phyloP scores from a whole-genome alignment of 2,113 vertebrate species.

The Neotoma lepida region DNA sequence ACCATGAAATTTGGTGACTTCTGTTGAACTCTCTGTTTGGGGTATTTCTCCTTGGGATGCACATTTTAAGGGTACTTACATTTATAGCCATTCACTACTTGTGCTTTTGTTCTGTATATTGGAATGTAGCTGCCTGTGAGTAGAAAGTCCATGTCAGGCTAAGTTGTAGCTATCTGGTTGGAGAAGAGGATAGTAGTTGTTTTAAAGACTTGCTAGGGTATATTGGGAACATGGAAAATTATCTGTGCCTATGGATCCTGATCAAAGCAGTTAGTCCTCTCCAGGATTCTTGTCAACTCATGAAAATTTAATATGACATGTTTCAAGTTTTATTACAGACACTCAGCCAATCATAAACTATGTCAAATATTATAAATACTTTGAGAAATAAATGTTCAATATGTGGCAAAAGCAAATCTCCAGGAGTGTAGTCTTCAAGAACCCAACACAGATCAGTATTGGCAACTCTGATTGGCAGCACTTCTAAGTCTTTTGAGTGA shows the following conservation, averaged over 20 bases:
- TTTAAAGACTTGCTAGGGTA: background rate
- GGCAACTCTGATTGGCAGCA: background rate
- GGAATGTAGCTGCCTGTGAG: background rate
- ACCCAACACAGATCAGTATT: background rate
- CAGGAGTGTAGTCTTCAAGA: background rate
- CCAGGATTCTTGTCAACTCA: background rate
- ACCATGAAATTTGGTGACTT: background rate
- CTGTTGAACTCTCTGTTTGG: background rate
- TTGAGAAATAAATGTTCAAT: slow-evolving; percentile 30
- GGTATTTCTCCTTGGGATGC: background rate
- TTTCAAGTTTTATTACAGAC: background rate
- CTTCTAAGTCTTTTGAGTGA: background rate
- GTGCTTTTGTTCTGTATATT: rapidly evolving
- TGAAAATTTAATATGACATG: slow-evolving; percentile 12
- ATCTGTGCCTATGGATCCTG: background rate
- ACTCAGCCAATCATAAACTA: background rate
- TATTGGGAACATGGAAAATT: background rate
- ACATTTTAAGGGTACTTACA: background rate
- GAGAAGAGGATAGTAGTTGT: background rate
- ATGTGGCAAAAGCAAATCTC: background rate
- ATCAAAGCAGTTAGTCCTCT: background rate
- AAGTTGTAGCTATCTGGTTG: rapidly evolving
- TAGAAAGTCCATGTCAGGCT: background rate
- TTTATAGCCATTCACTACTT: background rate
- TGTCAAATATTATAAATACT: background rate